These are phyloP conservation scores for Mirza zaza DNA, from an alignment of 2,113 vertebrate genomes.

Conservation along the genomic window DNA sequence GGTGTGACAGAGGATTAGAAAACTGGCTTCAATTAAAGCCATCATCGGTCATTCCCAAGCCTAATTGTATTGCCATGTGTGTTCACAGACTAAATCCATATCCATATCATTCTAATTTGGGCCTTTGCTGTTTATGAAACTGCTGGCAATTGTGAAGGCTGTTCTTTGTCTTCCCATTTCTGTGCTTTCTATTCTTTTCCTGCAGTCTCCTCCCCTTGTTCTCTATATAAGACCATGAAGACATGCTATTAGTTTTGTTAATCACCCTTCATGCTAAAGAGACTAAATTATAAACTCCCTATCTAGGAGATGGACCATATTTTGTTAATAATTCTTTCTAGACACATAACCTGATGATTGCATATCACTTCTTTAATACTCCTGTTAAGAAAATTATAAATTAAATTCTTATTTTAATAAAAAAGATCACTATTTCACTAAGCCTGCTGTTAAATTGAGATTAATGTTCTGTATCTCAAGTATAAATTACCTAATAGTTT, in stretches of 20 bases:
- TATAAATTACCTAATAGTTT: conserved; percentile 72
- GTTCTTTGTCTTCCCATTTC: neutral
- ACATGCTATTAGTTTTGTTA: neutral
- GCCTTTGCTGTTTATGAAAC: neutral
- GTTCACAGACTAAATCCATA: neutral
- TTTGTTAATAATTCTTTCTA: conserved; percentile 41
- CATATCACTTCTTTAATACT: conserved; percentile 48
- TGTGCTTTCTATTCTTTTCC: neutral
- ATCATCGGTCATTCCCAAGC: neutral
- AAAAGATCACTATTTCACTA: conserved; percentile 41
- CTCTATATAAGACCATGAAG: neutral
- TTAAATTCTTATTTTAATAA: conserved; percentile 46
- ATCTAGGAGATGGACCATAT: neutral
- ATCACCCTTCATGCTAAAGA: neutral
- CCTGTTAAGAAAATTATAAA: conserved; percentile 63
- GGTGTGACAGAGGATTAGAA: neutral
- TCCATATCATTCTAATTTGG: neutral
- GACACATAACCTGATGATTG: conserved; percentile 50
- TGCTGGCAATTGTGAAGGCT: neutral
- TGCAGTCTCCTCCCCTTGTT: neutral
- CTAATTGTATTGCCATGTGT: neutral
- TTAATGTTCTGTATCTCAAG: conserved; percentile 70
- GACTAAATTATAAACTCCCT: neutral
- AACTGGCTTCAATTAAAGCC: neutral
- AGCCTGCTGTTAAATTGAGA: conserved; percentile 67